These are phyloP conservation scores for Meteorus cinctellus DNA, from an alignment of 2,888 invertebrate genomes.

Conservation along the genomic window DNA sequence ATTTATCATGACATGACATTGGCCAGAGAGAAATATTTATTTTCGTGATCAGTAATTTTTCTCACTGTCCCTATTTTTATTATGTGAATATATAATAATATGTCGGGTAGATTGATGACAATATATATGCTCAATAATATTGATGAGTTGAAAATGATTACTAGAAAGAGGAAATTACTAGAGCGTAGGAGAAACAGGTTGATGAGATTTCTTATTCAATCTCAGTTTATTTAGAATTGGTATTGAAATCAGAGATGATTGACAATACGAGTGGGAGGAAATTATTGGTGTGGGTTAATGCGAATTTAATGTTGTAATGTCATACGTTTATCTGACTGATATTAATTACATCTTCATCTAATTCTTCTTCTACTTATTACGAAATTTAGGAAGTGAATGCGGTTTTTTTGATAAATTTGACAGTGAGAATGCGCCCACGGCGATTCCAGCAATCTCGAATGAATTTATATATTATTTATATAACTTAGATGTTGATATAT, in stretches of 20 bases:
- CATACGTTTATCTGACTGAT: background rate
- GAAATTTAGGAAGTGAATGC: too few species aligned
- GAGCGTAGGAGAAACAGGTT: too few species aligned
- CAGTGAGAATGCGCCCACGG: too few species aligned
- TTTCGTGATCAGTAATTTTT: background rate
- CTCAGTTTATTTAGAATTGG: too few species aligned
- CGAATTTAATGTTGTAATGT: background rate
- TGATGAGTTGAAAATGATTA: background rate
- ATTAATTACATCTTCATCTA: too few species aligned
- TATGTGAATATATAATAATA: background rate
- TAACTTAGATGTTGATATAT: too few species aligned
- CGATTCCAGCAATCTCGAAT: too few species aligned
- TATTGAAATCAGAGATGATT: background rate
- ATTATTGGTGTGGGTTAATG: background rate
- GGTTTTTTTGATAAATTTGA: too few species aligned
- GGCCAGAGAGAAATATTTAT: background rate
- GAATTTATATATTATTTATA: too few species aligned
- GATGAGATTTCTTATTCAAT: too few species aligned
- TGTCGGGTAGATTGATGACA: background rate
- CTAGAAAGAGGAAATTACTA: background rate
- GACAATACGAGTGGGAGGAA: background rate
- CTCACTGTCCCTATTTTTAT: background rate
- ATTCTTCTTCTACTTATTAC: too few species aligned
- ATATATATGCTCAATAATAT: background rate
- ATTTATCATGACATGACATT: constrained; percentile 8